Evolutionary conservation across 1,140 invertebrate species (phyloP), one percentile per base, ranked within the genome.

Genomic region (Gonatopus flavifemur): DNA sequence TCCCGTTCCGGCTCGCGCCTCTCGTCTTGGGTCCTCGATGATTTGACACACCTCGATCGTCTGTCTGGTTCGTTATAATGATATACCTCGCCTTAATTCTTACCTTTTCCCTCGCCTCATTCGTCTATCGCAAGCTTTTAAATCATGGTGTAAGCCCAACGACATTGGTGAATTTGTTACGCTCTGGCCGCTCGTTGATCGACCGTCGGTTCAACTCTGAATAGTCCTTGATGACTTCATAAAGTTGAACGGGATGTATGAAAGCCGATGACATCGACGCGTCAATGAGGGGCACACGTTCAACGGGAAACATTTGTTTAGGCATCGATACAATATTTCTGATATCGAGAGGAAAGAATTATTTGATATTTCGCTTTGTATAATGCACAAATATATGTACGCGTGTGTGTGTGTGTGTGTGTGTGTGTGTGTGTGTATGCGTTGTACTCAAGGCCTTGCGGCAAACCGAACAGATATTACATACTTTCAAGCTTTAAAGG

Each of bases 191-290:
- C 52, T 41, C 49, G 56, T 48, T 62, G 45, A 49, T 58, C 54
- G 55, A 50, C 56, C 47, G 44, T 47, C 40, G 54, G 32, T 24
- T 47, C 46, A 16, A n/a, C n/a, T n/a, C 59, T 72, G 67, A 74
- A 74, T 72, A 66, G 64, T 60, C 49, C 52, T 61, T 73, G 69
- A 74, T 74, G 70, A 74, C 71, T 77, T 73, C 66, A 77, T 77
- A 74, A 65, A 70, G 66, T 6, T 40, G 38, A 5, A 40, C 38
- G 38, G 7, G 30, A 6, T 20, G 6, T 24, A 44, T 15, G 16
- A 19, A 20, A 22, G 10, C 16, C 43, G 12, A 3, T 12, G 6
- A n/a, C n/a, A n/a, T n/a, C n/a, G n/a, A n/a, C n/a, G n/a, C n/a
- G n/a, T n/a, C n/a, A n/a, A n/a, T n/a, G n/a, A n/a, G n/a, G n/a